Evolutionary conservation across 1,140 invertebrate genomes (phyloP), one percentile per base, ranked within the genome.

Genomic region (Bacillus rossius): DNA sequence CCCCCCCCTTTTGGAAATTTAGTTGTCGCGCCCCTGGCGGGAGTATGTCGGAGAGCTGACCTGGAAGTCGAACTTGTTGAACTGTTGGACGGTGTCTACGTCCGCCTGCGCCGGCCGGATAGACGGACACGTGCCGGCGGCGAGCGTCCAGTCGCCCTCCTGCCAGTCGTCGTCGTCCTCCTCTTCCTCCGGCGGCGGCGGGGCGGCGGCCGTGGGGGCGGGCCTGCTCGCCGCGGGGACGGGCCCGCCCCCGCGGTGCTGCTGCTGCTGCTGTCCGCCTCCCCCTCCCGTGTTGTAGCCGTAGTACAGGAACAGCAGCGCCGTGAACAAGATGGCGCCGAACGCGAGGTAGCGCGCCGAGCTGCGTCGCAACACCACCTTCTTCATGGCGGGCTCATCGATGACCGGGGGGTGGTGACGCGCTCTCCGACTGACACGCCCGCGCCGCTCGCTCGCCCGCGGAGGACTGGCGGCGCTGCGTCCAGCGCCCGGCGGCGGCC

Each of bases 51-150:
- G 10, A 34, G 29, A 34, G n/a, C 77, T 77, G 70, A 90, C 88
- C 81, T 91, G 87, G 68, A 92, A 92, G 49, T 93, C 87, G 69
- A 93, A 92, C 60, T 85, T 84, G 16, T 84, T 81, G 67, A 87
- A 91, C 61, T 89, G 83, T 16, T 81, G 79, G 16, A 83, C 77
- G 0, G 89, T 87, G 62, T 88, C 85, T 43, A 92, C 85, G 65
- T 91, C 87, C 0, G 85, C 81, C 20, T 79, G 75, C 43, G 82
- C 81, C 29, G 81, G 73, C 14, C 71, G 71, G 58, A 88, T 67
- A 41, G 76, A 72, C 8, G 83, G 82, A 67, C 88, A 91, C 61
- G 71, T 74, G 55, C 69, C 73, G 0, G 66, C 50, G n/a, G 72
- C 53, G 19, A 61, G 29, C 29, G 29, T 34, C 29, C 29, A 34